Percentiles rank a stretch among this genome's conserved stretches.
phyloP scores from a whole-genome alignment of 2,797 vertebrate genomes.

The Trichosurus vulpecula region DNA sequence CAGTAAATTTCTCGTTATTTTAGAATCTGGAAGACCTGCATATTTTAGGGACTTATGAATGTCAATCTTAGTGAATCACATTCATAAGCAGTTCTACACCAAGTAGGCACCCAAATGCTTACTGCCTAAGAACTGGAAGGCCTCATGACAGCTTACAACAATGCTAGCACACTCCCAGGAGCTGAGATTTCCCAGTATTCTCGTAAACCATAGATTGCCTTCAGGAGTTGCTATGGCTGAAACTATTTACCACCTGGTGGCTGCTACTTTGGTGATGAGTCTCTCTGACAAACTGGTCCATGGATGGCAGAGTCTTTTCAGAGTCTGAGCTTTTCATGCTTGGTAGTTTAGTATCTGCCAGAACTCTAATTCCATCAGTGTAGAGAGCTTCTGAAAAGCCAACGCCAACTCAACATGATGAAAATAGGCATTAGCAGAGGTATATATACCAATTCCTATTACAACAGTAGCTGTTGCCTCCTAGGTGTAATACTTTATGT shows the following conservation, averaged over 20 bases:
- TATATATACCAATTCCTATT: not conserved
- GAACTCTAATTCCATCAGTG: not conserved
- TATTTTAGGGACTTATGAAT: slow-evolving; percentile 29
- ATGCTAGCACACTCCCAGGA: not conserved
- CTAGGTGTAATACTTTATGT: not conserved
- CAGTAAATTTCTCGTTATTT: slow-evolving; percentile 12
- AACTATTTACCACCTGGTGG: not conserved
- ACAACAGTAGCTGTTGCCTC: not conserved
- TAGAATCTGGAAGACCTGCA: slow-evolving; percentile 39
- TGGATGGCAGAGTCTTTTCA: not conserved
- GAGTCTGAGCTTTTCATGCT: not conserved
- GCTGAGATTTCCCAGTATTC: too few relatives aligned
- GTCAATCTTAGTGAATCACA: slow-evolving; percentile 14
- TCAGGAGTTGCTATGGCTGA: not conserved
- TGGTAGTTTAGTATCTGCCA: not conserved
- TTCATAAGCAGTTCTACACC: not conserved
- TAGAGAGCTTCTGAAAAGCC: not conserved
- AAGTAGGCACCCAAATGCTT: not conserved
- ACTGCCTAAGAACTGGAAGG: not conserved
- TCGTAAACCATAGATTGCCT: not conserved
- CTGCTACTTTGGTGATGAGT: not conserved
- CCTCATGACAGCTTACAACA: not conserved
- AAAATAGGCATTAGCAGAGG: not conserved
- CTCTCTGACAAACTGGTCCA: not conserved
- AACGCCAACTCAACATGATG: not conserved